A percentile compares a stretch with the other conserved stretches of the same genome.
Conservation (phyloP, 2,888 invertebrate genomes). For the Anticlea derivata region DNA sequence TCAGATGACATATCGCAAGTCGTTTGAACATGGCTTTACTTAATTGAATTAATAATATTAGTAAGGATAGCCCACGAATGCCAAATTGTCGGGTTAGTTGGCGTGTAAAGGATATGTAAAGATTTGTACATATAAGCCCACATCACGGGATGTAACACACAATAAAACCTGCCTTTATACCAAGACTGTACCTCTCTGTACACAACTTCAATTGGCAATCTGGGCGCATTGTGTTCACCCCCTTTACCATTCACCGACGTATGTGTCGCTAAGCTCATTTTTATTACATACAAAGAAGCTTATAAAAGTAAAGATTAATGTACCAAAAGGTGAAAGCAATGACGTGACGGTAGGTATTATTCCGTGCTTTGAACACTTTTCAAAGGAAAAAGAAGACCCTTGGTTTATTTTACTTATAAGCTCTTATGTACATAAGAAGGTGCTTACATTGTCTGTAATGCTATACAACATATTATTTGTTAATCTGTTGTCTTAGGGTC, state of each 20-base stretch:
- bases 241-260: conserved; percentile 61
- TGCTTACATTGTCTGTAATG: neutral
- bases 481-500: too few species aligned
- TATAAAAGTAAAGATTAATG: conserved; percentile 67
- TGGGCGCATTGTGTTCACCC: conserved; percentile 26
- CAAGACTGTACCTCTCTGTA: neutral
- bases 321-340: conserved; percentile 56
- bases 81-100: too few species aligned
- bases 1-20: too few species aligned
- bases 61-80: too few species aligned
- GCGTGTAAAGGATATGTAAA: too few species aligned
- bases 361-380: conserved; percentile 37
- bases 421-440: neutral
- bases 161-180: too few species aligned
- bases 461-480: too few species aligned
- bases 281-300: conserved; percentile 75
- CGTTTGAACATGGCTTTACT: too few species aligned
- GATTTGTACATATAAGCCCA: too few species aligned
- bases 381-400: conserved; percentile 35
- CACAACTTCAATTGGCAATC: neutral
- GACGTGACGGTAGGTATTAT: conserved; percentile 54
- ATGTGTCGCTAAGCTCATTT: conserved; percentile 72
- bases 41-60: too few species aligned
- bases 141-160: too few species aligned
- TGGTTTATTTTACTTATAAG: conserved; percentile 17